These are phyloP conservation scores for Proisotoma minuta DNA, from an alignment of 2,888 invertebrate species.

Conservation along the genomic window DNA sequence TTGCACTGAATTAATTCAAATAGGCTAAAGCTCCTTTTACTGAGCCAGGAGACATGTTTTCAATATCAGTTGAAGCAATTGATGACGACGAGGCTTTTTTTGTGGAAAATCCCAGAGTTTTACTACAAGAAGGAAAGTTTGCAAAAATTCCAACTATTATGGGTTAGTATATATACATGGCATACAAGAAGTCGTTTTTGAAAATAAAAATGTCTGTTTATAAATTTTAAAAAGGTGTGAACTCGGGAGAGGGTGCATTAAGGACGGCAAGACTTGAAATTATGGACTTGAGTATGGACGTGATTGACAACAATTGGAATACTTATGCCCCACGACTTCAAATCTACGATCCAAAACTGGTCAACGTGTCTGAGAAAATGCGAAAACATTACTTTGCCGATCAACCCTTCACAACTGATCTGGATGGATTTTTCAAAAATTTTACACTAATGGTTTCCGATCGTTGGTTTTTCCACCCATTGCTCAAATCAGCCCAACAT, in stretches of 20 bases:
- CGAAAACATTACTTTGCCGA: slow-evolving; percentile 25
- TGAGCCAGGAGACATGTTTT: slow-evolving; percentile 2
- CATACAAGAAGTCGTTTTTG: not conserved
- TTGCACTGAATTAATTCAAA: not conserved
- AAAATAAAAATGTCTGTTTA: not conserved
- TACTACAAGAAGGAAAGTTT: slow-evolving; percentile 16
- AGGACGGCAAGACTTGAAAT: slow-evolving; percentile 2
- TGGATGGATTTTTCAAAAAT: slow-evolving; percentile 18
- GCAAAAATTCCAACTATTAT: slow-evolving; percentile 25
- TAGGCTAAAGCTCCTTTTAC: not conserved
- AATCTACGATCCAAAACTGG: slow-evolving; percentile 7
- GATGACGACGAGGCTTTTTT: slow-evolving; percentile 21
- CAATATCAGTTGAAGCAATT: slow-evolving; percentile 28
- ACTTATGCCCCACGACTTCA: not conserved
- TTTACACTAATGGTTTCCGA: slow-evolving; percentile 27
- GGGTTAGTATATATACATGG: slow-evolving; percentile 7
- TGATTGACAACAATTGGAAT: slow-evolving; percentile 1
- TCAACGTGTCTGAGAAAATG: slow-evolving; percentile 20
- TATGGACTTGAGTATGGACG: slow-evolving; percentile 11
- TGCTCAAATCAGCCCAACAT: slow-evolving; percentile 9
- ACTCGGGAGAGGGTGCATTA: not conserved
- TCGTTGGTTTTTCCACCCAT: slow-evolving; percentile 21
- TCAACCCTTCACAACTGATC: slow-evolving; percentile 9
- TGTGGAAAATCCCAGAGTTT: slow-evolving; percentile 14
- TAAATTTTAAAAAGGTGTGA: not conserved